Evolutionary conservation across 1,140 invertebrate genomes (phyloP).

Genomic region (Samia ricini): DNA sequence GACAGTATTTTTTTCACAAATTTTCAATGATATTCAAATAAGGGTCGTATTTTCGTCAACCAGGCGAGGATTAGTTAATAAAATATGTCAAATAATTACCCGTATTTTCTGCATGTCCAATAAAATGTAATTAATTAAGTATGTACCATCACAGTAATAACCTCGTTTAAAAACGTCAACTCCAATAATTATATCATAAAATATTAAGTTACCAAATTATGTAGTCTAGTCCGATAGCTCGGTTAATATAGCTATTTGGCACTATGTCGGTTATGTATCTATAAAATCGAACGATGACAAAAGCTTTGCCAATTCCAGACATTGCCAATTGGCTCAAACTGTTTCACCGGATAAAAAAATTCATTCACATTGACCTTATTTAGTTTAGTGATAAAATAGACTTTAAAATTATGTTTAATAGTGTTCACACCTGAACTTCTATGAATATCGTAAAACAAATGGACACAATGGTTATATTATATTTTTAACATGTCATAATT

Average conservation of each 20-base stretch:
- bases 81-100: too few species aligned
- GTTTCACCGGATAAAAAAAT: background rate
- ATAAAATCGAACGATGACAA: slow-evolving; percentile 4
- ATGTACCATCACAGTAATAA: background rate
- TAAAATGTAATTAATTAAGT: too few species aligned
- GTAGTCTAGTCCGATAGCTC: background rate
- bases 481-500: too few species aligned
- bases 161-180: background rate
- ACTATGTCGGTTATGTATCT: background rate
- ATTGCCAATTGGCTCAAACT: background rate
- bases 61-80: too few species aligned
- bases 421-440: too few species aligned
- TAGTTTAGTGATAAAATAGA: background rate
- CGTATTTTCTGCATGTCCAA: too few species aligned
- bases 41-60: too few species aligned
- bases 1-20: too few species aligned
- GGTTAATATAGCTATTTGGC: slow-evolving; percentile 4
- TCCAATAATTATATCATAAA: background rate
- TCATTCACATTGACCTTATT: slow-evolving; percentile 2
- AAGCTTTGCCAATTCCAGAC: slow-evolving; percentile 8
- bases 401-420: background rate
- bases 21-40: too few species aligned
- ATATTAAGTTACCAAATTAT: background rate
- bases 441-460: too few species aligned
- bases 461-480: too few species aligned